phyloP scores from a whole-genome alignment of 1,140 invertebrate genomes.

The Eumaeus atala region DNA sequence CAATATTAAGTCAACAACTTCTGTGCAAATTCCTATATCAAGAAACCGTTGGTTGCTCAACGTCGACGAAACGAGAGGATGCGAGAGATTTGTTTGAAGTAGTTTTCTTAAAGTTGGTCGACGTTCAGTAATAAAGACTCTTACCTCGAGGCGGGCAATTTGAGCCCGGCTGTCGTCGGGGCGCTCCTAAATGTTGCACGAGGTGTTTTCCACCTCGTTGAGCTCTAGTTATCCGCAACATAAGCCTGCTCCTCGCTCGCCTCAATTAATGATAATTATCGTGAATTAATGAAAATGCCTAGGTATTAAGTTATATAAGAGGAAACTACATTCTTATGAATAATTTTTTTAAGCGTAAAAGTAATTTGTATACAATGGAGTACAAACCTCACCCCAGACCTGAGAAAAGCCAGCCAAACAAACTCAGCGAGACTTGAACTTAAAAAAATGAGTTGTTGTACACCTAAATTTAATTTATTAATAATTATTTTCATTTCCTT shows the following conservation, averaged over 20 bases:
- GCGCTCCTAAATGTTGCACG: slow-evolving; percentile 9
- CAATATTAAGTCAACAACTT: slow-evolving; percentile 48
- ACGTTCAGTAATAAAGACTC: slow-evolving; percentile 48
- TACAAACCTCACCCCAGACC: too few relatives aligned
- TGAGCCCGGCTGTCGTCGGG: slow-evolving; percentile 17
- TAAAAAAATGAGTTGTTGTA: too few relatives aligned
- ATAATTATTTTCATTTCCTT: too few relatives aligned
- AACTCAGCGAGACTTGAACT: too few relatives aligned
- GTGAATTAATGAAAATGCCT: too few relatives aligned
- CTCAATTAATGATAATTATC: too few relatives aligned
- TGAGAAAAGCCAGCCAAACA: too few relatives aligned
- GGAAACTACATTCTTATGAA: too few relatives aligned
- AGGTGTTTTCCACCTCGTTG: neutral
- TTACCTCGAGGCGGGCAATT: slow-evolving; percentile 32
- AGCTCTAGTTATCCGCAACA: slow-evolving; percentile 6
- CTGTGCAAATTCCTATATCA: slow-evolving; percentile 31
- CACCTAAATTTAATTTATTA: too few relatives aligned
- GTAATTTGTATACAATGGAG: too few relatives aligned
- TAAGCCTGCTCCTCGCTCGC: neutral
- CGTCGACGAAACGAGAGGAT: slow-evolving; percentile 41
- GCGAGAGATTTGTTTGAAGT: slow-evolving; percentile 27
- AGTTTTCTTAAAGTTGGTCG: slow-evolving; percentile 52
- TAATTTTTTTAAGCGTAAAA: too few relatives aligned
- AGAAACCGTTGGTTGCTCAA: slow-evolving; percentile 55
- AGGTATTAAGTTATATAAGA: too few relatives aligned